Conservation (phyloP, 2,113 vertebrate genomes). For the Tyto alba region DNA sequence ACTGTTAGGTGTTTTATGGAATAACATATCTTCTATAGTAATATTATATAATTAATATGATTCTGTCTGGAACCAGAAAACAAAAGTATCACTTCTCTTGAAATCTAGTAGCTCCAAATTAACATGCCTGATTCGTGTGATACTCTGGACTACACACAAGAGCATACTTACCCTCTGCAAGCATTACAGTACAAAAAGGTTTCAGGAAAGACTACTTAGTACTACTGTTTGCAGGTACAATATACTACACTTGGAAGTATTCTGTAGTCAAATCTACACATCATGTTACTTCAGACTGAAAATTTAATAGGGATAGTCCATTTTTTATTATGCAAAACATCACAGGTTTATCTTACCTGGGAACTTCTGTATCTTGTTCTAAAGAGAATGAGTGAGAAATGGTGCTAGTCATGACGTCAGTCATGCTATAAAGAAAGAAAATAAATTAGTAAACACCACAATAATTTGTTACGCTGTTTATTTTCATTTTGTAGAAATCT, state of each 20-base stretch:
- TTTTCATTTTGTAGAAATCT: neutral
- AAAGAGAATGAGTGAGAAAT: neutral
- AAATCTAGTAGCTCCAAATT: neutral
- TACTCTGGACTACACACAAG: neutral
- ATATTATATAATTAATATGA: neutral
- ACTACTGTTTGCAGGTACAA: neutral
- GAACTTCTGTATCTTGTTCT: conserved; percentile 29
- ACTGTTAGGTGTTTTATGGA: neutral
- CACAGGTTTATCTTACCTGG: conserved; percentile 52
- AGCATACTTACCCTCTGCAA: neutral
- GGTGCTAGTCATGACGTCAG: neutral
- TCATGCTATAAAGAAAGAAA: conserved; percentile 13
- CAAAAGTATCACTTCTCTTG: neutral
- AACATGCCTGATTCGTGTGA: neutral
- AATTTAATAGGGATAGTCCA: neutral
- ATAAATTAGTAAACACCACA: neutral
- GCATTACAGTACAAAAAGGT: neutral
- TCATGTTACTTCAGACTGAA: neutral
- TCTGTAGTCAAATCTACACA: neutral
- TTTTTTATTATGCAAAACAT: neutral
- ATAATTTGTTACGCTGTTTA: neutral
- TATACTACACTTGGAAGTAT: neutral
- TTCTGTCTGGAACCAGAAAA: neutral
- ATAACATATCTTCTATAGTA: neutral
- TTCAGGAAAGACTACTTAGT: neutral